Conservation (phyloP, 2,888 invertebrate species). For the Drosophila leonis region DNA sequence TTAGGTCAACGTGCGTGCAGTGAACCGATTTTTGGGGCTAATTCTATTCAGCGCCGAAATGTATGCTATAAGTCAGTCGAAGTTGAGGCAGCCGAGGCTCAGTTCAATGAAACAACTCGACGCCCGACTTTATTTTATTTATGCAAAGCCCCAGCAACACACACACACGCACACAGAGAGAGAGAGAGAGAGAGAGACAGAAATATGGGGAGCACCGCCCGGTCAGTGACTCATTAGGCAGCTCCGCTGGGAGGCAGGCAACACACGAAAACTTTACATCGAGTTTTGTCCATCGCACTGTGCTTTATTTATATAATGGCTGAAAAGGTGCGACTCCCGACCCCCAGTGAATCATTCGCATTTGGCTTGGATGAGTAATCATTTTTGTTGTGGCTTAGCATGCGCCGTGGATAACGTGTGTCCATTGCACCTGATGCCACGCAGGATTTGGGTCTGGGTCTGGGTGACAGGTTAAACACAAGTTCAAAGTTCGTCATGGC, state of each 20-base stretch:
- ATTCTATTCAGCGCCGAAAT: constrained; percentile 47
- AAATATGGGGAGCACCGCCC: constrained; percentile 32
- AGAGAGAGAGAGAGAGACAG: not conserved
- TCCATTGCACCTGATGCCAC: constrained; percentile 59
- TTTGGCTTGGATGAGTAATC: constrained; percentile 57
- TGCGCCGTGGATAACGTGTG: constrained; percentile 22
- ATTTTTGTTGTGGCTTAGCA: constrained; percentile 36
- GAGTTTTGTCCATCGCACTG: constrained; percentile 11
- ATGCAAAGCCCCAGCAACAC: constrained; percentile 12
- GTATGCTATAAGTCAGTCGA: constrained; percentile 67
- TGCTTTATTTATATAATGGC: constrained; percentile 35
- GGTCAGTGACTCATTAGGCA: constrained; percentile 73
- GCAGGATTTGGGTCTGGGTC: not conserved
- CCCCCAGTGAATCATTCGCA: constrained; percentile 45
- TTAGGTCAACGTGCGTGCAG: constrained; percentile 69
- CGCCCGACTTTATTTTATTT: constrained; percentile 42
- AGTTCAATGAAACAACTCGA: constrained; percentile 52
- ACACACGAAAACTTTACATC: constrained; percentile 4
- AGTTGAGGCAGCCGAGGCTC: constrained; percentile 28
- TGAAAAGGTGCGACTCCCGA: constrained; percentile 23
- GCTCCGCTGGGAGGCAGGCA: constrained; percentile 20
- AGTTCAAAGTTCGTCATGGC: constrained; percentile 60
- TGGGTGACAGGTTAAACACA: constrained; percentile 36
- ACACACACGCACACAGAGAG: constrained; percentile 1
- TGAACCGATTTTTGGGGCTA: constrained; percentile 59